phyloP scores from a whole-genome alignment of 2,888 invertebrate genomes.

The Syrista parreyssii region DNA sequence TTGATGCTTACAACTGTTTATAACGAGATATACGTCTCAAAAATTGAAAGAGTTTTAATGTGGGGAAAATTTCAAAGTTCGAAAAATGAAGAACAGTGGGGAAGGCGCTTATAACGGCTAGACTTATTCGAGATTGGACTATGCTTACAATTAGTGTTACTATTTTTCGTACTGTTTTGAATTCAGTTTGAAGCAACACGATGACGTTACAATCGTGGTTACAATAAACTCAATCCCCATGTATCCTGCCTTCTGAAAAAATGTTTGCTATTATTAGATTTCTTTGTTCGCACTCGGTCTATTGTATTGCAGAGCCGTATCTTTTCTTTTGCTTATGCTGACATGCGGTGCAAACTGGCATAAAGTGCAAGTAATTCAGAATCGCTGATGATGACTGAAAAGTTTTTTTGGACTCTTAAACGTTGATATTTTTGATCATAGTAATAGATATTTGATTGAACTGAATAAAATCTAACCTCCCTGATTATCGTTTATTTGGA shows the following conservation, averaged over 20 bases:
- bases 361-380: not conserved
- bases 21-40: too few species aligned
- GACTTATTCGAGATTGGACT: too few species aligned
- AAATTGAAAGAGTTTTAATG: too few species aligned
- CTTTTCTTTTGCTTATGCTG: not conserved
- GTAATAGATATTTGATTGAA: not conserved
- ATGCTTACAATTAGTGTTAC: not conserved
- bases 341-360: not conserved
- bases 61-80: too few species aligned
- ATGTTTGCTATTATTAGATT: not conserved
- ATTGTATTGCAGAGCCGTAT: not conserved
- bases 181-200: not conserved
- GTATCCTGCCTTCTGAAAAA: not conserved
- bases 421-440: not conserved
- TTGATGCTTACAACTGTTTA: too few species aligned
- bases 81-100: too few species aligned
- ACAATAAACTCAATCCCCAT: not conserved
- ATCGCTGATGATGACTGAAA: not conserved
- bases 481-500: not conserved
- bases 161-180: not conserved
- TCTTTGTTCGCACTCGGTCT: not conserved
- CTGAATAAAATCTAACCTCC: not conserved
- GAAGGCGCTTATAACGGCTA: too few species aligned
- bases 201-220: not conserved
- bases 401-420: not conserved